Percentiles rank a stretch among this genome's conserved stretches.
These are phyloP conservation scores for Apostichopus californicus DNA, from an alignment of 35 echinoderm and acorn worm species.

Conservation along the genomic window DNA sequence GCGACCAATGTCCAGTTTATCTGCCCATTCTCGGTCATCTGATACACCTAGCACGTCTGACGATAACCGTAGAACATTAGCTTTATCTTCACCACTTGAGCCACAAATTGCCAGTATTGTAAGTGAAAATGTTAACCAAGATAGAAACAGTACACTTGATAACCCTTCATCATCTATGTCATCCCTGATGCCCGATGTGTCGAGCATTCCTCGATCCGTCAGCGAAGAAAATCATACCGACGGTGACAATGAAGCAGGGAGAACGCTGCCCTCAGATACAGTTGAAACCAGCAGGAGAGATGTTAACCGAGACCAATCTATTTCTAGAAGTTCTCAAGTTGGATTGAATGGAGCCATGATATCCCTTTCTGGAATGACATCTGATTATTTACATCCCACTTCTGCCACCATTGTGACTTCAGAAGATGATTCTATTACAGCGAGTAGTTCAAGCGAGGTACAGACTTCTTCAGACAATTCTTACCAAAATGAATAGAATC, in stretches of 20 bases:
- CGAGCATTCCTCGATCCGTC: not conserved
- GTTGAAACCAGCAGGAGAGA: not conserved
- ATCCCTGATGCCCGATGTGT: not conserved
- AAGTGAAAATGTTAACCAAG: not conserved
- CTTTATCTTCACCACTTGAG: not conserved
- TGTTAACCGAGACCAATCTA: not conserved
- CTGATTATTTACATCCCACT: conserved; percentile 2
- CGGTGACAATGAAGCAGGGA: not conserved
- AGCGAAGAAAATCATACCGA: not conserved
- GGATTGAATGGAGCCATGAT: not conserved
- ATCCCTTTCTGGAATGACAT: not conserved
- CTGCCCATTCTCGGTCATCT: not conserved
- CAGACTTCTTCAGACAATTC: not conserved
- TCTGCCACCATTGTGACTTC: not conserved
- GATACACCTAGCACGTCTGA: not conserved
- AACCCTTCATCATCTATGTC: not conserved
- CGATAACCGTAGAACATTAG: not conserved
- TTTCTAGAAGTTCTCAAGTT: conserved; percentile 5
- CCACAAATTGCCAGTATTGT: not conserved
- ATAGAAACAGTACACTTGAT: not conserved
- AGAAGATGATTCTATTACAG: not conserved
- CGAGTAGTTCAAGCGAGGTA: not conserved
- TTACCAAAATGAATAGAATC: not conserved
- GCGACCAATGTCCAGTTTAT: not conserved
- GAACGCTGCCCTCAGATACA: not conserved